Evolutionary conservation across 2,888 invertebrate species (phyloP).

Genomic region (Apomyelois bistriatella): DNA sequence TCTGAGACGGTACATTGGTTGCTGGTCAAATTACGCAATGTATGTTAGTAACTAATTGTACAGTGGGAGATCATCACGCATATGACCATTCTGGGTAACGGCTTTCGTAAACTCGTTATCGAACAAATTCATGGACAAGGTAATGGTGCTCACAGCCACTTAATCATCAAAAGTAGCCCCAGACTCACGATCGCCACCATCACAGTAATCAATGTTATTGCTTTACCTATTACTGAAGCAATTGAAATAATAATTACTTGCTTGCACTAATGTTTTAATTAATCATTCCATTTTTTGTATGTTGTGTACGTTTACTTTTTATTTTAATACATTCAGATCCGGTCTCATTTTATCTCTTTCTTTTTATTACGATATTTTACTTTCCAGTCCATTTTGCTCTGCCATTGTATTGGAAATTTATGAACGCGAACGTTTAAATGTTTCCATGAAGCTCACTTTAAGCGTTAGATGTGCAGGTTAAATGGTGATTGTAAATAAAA

Average conservation of each 20-base stretch:
- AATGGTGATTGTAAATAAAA: slow-evolving; percentile 8
- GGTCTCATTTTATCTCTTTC: slow-evolving; percentile 38
- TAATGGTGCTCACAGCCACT: slow-evolving; percentile 38
- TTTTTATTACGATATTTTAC: slow-evolving; percentile 40
- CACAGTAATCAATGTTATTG: slow-evolving; percentile 25
- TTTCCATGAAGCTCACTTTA: slow-evolving; percentile 11
- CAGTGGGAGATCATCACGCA: slow-evolving; percentile 43
- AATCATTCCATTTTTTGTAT: too few relatives aligned
- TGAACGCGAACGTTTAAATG: slow-evolving; percentile 19
- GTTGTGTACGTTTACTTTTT: too few relatives aligned
- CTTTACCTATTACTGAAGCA: slow-evolving; percentile 14
- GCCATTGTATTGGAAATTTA: slow-evolving; percentile 31
- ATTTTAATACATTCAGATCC: too few relatives aligned
- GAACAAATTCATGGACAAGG: slow-evolving; percentile 49
- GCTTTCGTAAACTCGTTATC: slow-evolving; percentile 59
- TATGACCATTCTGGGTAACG: slow-evolving; percentile 60
- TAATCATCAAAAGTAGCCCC: slow-evolving; percentile 30
- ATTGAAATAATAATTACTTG: slow-evolving; percentile 9
- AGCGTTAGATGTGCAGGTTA: neutral
- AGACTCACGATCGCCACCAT: slow-evolving; percentile 19
- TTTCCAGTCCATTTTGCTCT: slow-evolving; percentile 24
- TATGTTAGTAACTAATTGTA: slow-evolving; percentile 63
- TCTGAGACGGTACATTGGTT: slow-evolving; percentile 32
- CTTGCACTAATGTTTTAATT: neutral
- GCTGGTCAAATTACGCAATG: slow-evolving; percentile 54